These are phyloP conservation scores for Manis crassicaudata DNA, from an alignment of 2,797 vertebrate genomes.

Conservation along the genomic window DNA sequence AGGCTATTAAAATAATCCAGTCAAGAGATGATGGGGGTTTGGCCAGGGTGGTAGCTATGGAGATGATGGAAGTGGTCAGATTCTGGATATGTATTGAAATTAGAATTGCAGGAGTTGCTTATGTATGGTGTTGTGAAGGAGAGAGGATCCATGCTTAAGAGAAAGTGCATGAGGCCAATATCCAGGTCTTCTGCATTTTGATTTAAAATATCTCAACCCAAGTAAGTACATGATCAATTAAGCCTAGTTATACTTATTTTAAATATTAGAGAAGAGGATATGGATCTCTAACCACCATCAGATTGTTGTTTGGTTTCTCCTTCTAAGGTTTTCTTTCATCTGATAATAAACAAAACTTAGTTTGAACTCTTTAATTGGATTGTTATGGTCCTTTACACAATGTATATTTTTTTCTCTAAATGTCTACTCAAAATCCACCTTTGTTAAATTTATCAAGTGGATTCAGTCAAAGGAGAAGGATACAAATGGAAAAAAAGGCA, in stretches of 20 bases:
- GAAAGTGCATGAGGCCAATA: not conserved
- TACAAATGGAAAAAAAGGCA: not conserved
- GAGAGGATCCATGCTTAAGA: not conserved
- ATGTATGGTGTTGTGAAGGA: not conserved
- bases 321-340: not conserved
- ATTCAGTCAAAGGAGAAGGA: not conserved
- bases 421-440: constrained; percentile 13
- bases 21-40: not conserved
- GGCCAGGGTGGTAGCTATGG: not conserved
- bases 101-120: not conserved
- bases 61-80: not conserved
- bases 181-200: not conserved
- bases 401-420: not conserved
- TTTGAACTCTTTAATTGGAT: not conserved
- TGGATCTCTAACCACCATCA: not conserved
- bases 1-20: not conserved
- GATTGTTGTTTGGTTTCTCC: not conserved
- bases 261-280: not conserved
- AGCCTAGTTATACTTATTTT: not conserved
- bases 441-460: not conserved
- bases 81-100: not conserved
- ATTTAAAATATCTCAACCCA: not conserved
- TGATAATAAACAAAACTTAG: not conserved
- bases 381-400: not conserved
- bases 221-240: not conserved